Base-by-base conservation (phyloP, 2,797 vertebrate genomes). In the Poeciliopsis turneri region DNA sequence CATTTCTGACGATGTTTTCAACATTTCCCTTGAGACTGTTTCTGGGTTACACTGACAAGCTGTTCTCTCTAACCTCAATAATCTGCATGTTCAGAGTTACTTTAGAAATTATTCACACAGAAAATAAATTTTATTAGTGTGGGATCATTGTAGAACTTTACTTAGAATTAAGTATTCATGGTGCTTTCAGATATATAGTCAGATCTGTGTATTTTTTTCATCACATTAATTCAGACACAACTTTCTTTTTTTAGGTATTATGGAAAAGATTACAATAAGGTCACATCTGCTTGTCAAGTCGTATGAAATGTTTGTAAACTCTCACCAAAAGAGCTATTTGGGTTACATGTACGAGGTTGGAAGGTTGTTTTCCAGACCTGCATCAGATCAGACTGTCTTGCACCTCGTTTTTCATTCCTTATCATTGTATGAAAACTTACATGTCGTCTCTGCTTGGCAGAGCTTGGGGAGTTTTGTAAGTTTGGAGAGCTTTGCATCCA, bases 1-100 rank as follows among this genome's bases (percentile, higher is more conserved):
- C 59, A 74, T 70, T 83, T 76, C 45, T 72, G 33, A 23, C 20
- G 64, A 70, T 68, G 72, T 76, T 79, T 75, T 55, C 49, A 74
- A 13, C 13, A 2, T 82, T 49, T 81, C 28, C 71, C 43, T 20
- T 33, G 61, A 74, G 13, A 39, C 3, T 13, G 2, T 84, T 85
- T 86, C 72, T 79, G 53, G 81, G 86, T 88, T 82, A 84, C 39
- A 74, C 53, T n/a, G 41, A 70, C 41, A 70, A 45, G 41, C 16
- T 78, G 25, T n/a, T 47, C 3, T 0, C 28, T 61, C 64, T 10
- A 68, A 55, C 36, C 33, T 66, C 49, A 30, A 1, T 23, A 30
- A 1, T 23, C 59, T 30, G n/a, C 8, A 59, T 33, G 43, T 33
- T 82, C 30, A 68, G 12, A 69, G 20, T 33, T 11, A 43, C 46